These are phyloP conservation scores for Procambarus virginalis DNA, from an alignment of 1,140 invertebrate species.

Conservation along the genomic window DNA sequence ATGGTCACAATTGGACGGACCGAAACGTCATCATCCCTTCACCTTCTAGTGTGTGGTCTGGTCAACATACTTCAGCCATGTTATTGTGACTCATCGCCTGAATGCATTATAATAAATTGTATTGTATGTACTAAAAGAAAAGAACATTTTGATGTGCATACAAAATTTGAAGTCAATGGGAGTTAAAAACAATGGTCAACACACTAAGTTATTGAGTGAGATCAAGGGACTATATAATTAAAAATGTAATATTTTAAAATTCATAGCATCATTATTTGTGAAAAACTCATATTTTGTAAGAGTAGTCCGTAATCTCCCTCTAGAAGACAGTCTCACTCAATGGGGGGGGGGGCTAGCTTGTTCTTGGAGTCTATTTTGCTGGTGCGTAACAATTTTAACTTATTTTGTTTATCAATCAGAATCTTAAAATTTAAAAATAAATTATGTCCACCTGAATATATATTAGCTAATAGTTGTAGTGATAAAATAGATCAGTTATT, in stretches of 20 bases:
- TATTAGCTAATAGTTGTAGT: not conserved
- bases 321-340: not conserved
- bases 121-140: not conserved
- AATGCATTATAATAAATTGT: too few relatives aligned
- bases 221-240: conserved; percentile 14
- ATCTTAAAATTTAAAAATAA: not conserved
- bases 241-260: not conserved
- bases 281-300: not conserved
- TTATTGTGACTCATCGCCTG: too few relatives aligned
- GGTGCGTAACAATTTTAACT: not conserved
- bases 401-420: not conserved
- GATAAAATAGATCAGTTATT: not conserved
- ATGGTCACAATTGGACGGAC: too few relatives aligned
- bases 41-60: too few relatives aligned
- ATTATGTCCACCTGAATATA: not conserved
- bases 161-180: not conserved
- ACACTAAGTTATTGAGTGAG: conserved; percentile 8
- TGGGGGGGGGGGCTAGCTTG: not conserved
- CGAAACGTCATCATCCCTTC: too few relatives aligned
- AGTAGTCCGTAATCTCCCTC: not conserved
- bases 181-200: conserved; percentile 30
- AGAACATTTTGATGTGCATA: not conserved
- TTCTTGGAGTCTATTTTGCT: conserved; percentile 33
- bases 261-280: not conserved
- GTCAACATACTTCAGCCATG: too few relatives aligned